Evolutionary conservation across 2,113 vertebrate genomes (phyloP), one percentile per base, ranked within the genome.

Genomic region (Gobiocypris rarus): DNA sequence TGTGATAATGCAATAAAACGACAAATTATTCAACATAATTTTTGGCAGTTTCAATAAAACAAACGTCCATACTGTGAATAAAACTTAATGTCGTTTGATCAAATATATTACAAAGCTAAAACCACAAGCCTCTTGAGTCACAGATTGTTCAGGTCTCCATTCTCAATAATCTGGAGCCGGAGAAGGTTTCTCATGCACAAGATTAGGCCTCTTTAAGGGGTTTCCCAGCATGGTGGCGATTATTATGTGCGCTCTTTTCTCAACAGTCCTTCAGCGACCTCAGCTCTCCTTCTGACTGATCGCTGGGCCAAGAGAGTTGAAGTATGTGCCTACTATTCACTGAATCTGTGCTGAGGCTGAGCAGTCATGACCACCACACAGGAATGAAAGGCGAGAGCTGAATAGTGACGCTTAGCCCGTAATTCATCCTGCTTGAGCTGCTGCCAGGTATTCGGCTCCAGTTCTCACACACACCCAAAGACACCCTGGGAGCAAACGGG

Each of bases 401-500:
- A 86, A 87, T 82, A 87, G 86, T 86, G 70, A 76, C 82, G 87
- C 84, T 89, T 56, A 84, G 75, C 70, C 82, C 34, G 87, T 92
- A 91, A 92, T 91, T 92, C 88, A 92, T 92, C 80, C 85, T 75
- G 78, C 50, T 75, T 91, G 90, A 92, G 90, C 83, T 61, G 88
- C 73, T 92, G 90, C 88, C 86, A 90, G 87, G 59, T 86, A 69
- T 85, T 83, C 83, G 82, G 83, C 79, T 75, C 28, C 52, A 81
- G 82, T 86, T 88, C 85, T 83, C 87, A 86, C 75, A 84, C 80
- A 86, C 80, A 84, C 83, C 70, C 81, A 69, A 75, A 69, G 69
- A 88, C 75, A 71, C n/a, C 63, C 58, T 78, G 67, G 80, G 83
- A 82, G 61, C 79, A 58, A 70, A 83, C 58, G 78, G 85, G 87